Evolutionary conservation across 2,797 vertebrate genomes (phyloP), one percentile per base, ranked within the genome.

Genomic region (Borostomias antarcticus): DNA sequence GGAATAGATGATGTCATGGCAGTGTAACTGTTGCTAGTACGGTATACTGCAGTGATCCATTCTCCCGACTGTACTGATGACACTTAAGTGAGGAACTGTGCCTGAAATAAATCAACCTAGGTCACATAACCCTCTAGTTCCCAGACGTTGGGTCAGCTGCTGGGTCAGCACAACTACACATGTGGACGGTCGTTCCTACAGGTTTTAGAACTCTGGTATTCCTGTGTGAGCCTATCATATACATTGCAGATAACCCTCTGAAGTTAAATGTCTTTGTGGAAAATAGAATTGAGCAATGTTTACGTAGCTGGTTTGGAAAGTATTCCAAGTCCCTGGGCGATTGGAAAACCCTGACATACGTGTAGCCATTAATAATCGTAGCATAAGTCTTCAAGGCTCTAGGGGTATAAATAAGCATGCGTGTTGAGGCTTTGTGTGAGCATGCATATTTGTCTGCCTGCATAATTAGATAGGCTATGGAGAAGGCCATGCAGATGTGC

Each of bases 221-320:
- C 50, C 26, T 54, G 62, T 26, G 47, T 29, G 40, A 37, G 19
- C 28, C 10, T 53, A 51, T 35, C 30, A 28, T 45, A 23, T 26
- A 26, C 30, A 51, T 62, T 51, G 11, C 50, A 58, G 60, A 66
- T 58, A 68, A 73, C 69, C n/a, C n/a, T 73, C 59, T 29, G 62
- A 66, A 70, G 75, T 78, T 69, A 63, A 53, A 63, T 40, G 62
- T 67, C 77, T 78, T 75, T 66, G 43, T 60, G 76, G 73, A 76
- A 81, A 80, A 74, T 40, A 59, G 33, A 78, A 61, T 60, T 43
- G 48, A 70, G 78, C 58, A 23, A 67, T 74, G 61, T 80, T 84
- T 73, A 73, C 65, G 70, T 68, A 72, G 66, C 51, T 74, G 68
- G 58, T 19, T 72, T 77, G 77, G 80, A 85, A 88, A 84, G 54